A percentile compares a stretch with the other conserved stretches of the same genome.
Evolutionary conservation across 2,797 vertebrate genomes (phyloP).

Genomic region (Intellagama lesueurii): DNA sequence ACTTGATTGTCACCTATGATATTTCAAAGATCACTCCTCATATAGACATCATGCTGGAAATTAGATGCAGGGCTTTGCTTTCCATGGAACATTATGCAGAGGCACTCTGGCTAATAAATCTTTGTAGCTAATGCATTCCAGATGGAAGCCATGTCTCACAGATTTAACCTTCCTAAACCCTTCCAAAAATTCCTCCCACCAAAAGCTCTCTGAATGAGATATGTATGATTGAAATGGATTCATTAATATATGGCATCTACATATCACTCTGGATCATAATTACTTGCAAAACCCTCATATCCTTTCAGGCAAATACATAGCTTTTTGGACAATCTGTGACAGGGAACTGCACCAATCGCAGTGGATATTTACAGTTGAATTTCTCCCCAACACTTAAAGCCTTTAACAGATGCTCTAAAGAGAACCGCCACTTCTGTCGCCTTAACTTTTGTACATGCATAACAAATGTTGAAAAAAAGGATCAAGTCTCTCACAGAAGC

Average conservation of each 20-base stretch:
- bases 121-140: slow-evolving; percentile 92
- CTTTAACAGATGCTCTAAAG: slow-evolving; percentile 63
- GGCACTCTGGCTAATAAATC: slow-evolving; percentile 91
- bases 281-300: slow-evolving; percentile 74
- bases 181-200: slow-evolving; percentile 88
- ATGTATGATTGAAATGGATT: slow-evolving; percentile 86
- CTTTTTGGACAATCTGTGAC: slow-evolving; percentile 65
- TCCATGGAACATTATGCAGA: slow-evolving; percentile 88
- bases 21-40: slow-evolving; percentile 84
- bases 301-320: slow-evolving; percentile 69
- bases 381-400: slow-evolving; percentile 58
- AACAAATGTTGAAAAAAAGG: slow-evolving; percentile 65
- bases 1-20: slow-evolving; percentile 85
- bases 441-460: slow-evolving; percentile 67
- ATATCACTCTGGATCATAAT: slow-evolving; percentile 82
- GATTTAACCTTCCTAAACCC: slow-evolving; percentile 93
- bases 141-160: slow-evolving; percentile 90
- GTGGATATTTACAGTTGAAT: slow-evolving; percentile 62
- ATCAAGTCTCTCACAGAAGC: slow-evolving; percentile 68
- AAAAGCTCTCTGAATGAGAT: slow-evolving; percentile 82
- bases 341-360: slow-evolving; percentile 62
- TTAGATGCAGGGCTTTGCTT: slow-evolving; percentile 84
- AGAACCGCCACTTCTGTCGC: slow-evolving; percentile 63
- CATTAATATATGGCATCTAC: slow-evolving; percentile 86
- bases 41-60: slow-evolving; percentile 86